Conservation (phyloP, 1,140 invertebrate genomes). For the Eumaeus atala region DNA sequence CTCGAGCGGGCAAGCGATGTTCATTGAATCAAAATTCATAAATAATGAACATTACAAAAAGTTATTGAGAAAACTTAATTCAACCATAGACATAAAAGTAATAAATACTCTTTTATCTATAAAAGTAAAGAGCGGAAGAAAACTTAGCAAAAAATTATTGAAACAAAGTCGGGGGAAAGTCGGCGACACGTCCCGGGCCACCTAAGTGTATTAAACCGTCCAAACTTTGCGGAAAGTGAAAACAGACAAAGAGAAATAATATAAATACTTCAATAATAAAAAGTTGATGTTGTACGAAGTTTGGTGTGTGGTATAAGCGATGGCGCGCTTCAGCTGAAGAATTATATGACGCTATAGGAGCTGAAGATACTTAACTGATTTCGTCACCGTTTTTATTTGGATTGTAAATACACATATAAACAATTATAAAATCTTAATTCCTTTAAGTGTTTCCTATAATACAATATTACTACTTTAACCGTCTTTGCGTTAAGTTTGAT, state of each 20-base stretch:
- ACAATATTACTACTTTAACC: too few relatives aligned
- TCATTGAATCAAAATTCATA: not conserved
- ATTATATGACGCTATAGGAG: too few relatives aligned
- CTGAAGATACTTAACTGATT: too few relatives aligned
- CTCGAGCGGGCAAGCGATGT: too few relatives aligned
- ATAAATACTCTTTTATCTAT: slow-evolving; percentile 22
- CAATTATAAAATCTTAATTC: too few relatives aligned
- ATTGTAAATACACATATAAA: too few relatives aligned
- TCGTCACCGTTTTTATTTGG: too few relatives aligned
- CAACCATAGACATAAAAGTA: slow-evolving; percentile 12
- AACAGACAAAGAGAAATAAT: slow-evolving; percentile 67
- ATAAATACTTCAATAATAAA: slow-evolving; percentile 72
- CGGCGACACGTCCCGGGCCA: slow-evolving; percentile 40
- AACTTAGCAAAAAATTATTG: slow-evolving; percentile 57
- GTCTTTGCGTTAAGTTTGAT: too few relatives aligned
- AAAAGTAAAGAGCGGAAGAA: slow-evolving; percentile 44
- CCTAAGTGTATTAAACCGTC: slow-evolving; percentile 68
- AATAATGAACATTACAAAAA: slow-evolving; percentile 1
- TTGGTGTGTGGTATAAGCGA: slow-evolving; percentile 22
- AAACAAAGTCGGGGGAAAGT: slow-evolving; percentile 46
- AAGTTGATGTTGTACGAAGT: slow-evolving; percentile 52
- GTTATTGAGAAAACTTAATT: slow-evolving; percentile 5
- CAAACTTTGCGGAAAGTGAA: slow-evolving; percentile 56
- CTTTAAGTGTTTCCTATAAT: too few relatives aligned
- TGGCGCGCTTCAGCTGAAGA: too few relatives aligned